These are phyloP conservation scores for Vicugna pacos DNA, from an alignment of 2,113 vertebrate genomes.

Conservation along the genomic window DNA sequence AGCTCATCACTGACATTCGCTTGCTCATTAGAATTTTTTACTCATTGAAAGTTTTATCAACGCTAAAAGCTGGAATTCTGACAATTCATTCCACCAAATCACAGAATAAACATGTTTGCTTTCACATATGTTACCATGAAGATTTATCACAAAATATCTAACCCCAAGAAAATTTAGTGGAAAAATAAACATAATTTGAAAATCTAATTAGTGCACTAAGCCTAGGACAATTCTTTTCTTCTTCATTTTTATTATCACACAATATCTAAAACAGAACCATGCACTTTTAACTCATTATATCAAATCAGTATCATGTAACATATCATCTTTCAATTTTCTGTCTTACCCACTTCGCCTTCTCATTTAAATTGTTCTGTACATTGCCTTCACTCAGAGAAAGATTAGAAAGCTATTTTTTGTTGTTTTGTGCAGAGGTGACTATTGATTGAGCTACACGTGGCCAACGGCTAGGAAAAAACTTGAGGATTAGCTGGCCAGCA, in stretches of 20 bases:
- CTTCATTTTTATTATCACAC: not conserved
- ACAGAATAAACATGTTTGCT: not conserved
- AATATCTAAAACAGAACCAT: not conserved
- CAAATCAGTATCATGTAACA: not conserved
- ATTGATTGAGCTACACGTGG: not conserved
- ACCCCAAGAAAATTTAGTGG: conserved; percentile 10
- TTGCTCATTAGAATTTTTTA: not conserved
- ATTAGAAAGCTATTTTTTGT: not conserved
- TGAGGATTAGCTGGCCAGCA: not conserved
- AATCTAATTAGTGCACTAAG: not conserved
- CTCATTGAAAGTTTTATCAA: not conserved
- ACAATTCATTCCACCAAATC: not conserved
- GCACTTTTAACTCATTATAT: not conserved
- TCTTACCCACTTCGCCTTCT: not conserved
- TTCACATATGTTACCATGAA: conserved; percentile 23
- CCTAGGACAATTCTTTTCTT: not conserved
- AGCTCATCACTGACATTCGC: not conserved
- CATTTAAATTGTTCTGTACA: not conserved
- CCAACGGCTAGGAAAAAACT: not conserved
- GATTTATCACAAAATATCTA: conserved; percentile 53
- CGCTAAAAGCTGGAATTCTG: not conserved
- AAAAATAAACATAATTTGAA: conserved; percentile 52
- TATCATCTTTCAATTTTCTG: not conserved
- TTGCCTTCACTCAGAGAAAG: not conserved
- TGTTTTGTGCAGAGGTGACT: not conserved